A percentile compares a stretch with the other conserved stretches of the same genome.
phyloP scores from a whole-genome alignment of 2,888 invertebrate genomes.

The Cabera pusaria region DNA sequence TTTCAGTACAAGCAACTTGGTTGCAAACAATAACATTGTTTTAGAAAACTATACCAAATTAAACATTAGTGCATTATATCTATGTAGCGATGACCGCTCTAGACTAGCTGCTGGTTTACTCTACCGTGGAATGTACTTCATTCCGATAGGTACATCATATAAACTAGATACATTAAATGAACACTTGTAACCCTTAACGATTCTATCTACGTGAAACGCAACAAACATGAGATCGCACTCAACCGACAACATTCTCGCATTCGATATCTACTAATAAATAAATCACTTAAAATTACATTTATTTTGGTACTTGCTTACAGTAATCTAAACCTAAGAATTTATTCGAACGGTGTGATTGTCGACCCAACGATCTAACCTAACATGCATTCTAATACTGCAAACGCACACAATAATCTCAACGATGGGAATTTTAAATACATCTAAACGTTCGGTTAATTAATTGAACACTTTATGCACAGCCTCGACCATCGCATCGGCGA shows the following conservation, averaged over 20 bases:
- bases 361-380: slow-evolving; percentile 54
- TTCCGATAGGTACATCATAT: slow-evolving; percentile 58
- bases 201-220: slow-evolving; percentile 53
- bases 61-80: slow-evolving; percentile 43
- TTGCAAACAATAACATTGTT: slow-evolving; percentile 53
- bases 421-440: slow-evolving; percentile 72
- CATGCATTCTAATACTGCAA: slow-evolving; percentile 66
- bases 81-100: slow-evolving; percentile 59
- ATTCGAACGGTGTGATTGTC: slow-evolving; percentile 53
- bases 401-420: slow-evolving; percentile 72
- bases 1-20: slow-evolving; percentile 61
- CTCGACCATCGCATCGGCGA: slow-evolving; percentile 69
- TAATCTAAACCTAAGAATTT: slow-evolving; percentile 47
- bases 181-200: slow-evolving; percentile 58
- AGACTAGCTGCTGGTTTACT: slow-evolving; percentile 74
- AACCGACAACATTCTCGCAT: slow-evolving; percentile 63
- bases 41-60: slow-evolving; percentile 44
- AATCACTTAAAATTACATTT: slow-evolving; percentile 72
- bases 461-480: slow-evolving; percentile 83
- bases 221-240: slow-evolving; percentile 75
- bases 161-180: slow-evolving; percentile 55
- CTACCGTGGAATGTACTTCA: slow-evolving; percentile 72
- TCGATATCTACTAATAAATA: slow-evolving; percentile 74
- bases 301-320: slow-evolving; percentile 75
- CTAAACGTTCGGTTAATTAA: slow-evolving; percentile 67